A percentile compares a stretch with the other conserved stretches of the same genome.
Conservation (phyloP, 2,113 vertebrate genomes). For the Fregata magnificens region DNA sequence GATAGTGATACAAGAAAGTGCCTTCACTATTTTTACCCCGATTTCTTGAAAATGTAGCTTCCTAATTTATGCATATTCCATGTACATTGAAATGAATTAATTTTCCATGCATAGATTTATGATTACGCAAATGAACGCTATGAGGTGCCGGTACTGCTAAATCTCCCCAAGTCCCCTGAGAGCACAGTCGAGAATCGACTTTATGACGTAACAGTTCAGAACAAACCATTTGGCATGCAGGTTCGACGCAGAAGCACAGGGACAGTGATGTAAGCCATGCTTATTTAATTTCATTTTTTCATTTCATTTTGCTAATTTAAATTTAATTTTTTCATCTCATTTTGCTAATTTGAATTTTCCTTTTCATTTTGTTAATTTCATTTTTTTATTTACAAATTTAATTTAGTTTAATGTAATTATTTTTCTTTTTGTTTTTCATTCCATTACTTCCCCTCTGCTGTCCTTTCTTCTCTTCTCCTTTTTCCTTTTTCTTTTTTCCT, state of each 20-base stretch:
- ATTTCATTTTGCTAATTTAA: not conserved
- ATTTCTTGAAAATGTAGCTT: not conserved
- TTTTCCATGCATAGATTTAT: conserved; percentile 75
- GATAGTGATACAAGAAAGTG: not conserved
- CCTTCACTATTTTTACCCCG: not conserved
- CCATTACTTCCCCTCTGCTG: no score
- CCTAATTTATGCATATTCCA: not conserved
- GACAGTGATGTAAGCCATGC: conserved; percentile 79
- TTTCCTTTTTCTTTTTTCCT: not conserved
- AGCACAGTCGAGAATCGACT: conserved; percentile 66
- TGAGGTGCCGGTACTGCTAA: conserved; percentile 84
- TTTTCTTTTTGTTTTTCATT: not conserved
- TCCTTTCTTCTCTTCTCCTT: not conserved
- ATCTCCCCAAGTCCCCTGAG: conserved; percentile 69
- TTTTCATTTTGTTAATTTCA: not conserved
- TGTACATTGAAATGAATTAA: not conserved
- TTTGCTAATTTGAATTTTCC: not conserved
- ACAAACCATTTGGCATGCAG: conserved; percentile 83
- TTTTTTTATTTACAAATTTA: not conserved
- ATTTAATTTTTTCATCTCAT: not conserved
- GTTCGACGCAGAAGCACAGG: conserved; percentile 79
- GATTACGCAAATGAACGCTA: conserved; percentile 78
- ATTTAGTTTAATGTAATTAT: not conserved
- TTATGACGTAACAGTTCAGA: conserved; percentile 76
- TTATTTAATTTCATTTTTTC: not conserved